Evolutionary conservation across 1,140 invertebrate species (phyloP), one percentile per base, ranked within the genome.

Genomic region (Polypedilum vanderplanki): DNA sequence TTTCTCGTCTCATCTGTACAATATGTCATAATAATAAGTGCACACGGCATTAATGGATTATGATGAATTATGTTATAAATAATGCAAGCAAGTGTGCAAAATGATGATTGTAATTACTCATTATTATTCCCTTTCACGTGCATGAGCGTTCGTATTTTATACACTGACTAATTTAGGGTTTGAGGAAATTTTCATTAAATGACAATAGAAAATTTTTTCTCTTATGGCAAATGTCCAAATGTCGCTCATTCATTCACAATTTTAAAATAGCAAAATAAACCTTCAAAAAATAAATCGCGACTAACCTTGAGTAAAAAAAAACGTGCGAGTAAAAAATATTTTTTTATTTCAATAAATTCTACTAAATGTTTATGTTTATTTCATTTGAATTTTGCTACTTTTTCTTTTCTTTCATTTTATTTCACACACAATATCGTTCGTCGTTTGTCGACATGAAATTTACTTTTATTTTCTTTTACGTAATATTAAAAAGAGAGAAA

Each of bases 361-460:
- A n/a, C n/a, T n/a, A n/a, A n/a, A 57, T 57, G 46, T 57, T 57
- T 57, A 57, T 57, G 46, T 57, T 57, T 57, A 57, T 57, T 57
- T 57, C 46, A 57, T 57, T 57, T 57, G 10, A 57, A 57, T 57
- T 57, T 15, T 57, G 46, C 46, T 57, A 12, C 12, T n/a, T 57
- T 57, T 57, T n/a, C 46, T 46, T 46, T 46, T 46, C 8, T 46
- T 1, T 46, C 8, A 1, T 46, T 15, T 46, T 8, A n/a, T 57
- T 15, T 57, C 46, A n/a, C 46, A 57, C 46, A 57, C 15, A 15
- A 57, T 57, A 57, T 57, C 46, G n/a, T n/a, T 12, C 3, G n/a
- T 57, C 46, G 46, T 57, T 33, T 33, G 24, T 33, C 24, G 24
- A 33, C 24, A 33, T 33, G 24, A 33, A 33, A 5, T 33, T 33